Evolutionary conservation across 2,797 vertebrate species (phyloP), one percentile per base, ranked within the genome.

Genomic region (Sebastolobus alascanus): DNA sequence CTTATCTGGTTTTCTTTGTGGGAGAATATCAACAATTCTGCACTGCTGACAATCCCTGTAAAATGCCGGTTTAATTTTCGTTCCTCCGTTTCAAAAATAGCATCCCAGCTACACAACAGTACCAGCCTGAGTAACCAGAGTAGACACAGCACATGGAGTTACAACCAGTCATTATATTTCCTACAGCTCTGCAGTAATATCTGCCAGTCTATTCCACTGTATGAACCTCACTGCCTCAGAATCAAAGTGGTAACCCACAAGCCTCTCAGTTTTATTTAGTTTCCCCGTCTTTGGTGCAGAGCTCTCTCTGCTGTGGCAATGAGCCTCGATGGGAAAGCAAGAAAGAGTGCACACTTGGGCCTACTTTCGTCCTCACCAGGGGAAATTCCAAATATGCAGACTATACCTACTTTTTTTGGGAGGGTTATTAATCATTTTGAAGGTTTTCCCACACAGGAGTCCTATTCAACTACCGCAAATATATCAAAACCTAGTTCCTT

Each of bases 371-470:
- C 8, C 27, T 64, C 25, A 22, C 8, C 12, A 13, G 4, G 66
- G 68, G 40, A 73, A 77, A 83, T 77, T 83, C 65, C 80, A 58
- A 73, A 61, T 35, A 73, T 69, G 33, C 52, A 85, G 16, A 69
- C 10, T 1, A 16, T 12, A 64, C 10, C 6, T 10, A 12, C 16
- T 69, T 61, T 56, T 70, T 55, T 46, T 46, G n/a, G n/a, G 16
- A 55, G 8, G 11, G 5, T 25, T 55, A 4, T 13, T 14, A 63
- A 8, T 35, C 0, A 35, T 56, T 54, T 37, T 27, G 1, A 16
- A 31, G 4, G 20, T 40, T 33, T 35, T 43, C 6, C 2, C 60
- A 31, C 35, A 58, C n/a, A 12, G 5, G 8, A 43, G 43, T 7
- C 31, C 18, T 55, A 20, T 58, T n/a, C 35, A 4, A 73, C 14